Conservation (phyloP, 2,888 invertebrate species). For the Yponomeuta plumbellus region DNA sequence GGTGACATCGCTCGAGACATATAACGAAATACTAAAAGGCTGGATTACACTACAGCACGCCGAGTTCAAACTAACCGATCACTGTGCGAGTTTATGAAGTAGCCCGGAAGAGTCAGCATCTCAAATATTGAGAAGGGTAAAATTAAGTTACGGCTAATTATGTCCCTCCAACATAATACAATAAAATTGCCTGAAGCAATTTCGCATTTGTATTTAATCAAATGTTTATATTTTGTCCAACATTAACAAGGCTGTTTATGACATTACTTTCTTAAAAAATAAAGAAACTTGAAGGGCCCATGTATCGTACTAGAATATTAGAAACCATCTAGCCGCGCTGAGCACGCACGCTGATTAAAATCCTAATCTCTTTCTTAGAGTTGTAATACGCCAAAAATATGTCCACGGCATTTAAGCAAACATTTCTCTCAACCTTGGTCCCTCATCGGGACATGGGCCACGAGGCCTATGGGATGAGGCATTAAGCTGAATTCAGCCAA, state of each 20-base stretch:
- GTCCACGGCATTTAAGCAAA: no score
- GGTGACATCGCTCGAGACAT: slow-evolving; percentile 16
- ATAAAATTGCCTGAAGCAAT: neutral
- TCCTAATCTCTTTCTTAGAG: no score
- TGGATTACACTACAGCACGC: neutral
- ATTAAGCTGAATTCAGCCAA: no score
- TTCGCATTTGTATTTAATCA: neutral
- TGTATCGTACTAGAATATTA: no score
- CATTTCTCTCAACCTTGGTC: no score
- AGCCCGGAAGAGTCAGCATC: neutral
- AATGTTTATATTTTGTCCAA: neutral
- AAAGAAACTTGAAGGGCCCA: no score
- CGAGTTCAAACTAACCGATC: slow-evolving; percentile 1
- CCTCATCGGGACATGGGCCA: neutral
- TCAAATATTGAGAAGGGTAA: neutral
- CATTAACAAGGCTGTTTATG: no score
- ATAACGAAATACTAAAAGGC: slow-evolving; percentile 1
- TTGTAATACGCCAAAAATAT: no score
- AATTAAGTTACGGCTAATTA: neutral
- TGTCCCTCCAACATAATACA: neutral
- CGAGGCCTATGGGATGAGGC: neutral
- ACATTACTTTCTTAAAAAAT: no score
- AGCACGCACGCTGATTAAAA: no score
- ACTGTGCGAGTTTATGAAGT: neutral
- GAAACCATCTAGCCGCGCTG: no score